These are phyloP conservation scores for Perca fluviatilis DNA, from an alignment of 2,113 vertebrate species.

Conservation along the genomic window DNA sequence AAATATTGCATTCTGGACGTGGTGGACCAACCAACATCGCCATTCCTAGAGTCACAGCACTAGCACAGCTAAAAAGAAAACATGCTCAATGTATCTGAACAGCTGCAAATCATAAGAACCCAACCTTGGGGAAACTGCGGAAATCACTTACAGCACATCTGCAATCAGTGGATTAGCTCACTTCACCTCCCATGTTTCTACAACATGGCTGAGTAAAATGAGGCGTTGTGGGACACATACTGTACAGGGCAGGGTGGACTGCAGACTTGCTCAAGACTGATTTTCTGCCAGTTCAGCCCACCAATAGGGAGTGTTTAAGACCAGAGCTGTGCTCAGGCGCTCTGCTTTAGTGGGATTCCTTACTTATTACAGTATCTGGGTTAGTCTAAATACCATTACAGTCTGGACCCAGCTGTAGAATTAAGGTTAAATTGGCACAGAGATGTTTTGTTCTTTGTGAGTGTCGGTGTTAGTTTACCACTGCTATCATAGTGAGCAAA, in stretches of 20 bases:
- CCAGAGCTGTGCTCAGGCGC: slow-evolving; percentile 16
- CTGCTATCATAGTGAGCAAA: not conserved
- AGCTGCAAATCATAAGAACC: slow-evolving; percentile 45
- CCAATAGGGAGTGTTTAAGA: slow-evolving; percentile 34
- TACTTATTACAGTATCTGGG: slow-evolving; percentile 66
- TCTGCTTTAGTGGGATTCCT: slow-evolving; percentile 59
- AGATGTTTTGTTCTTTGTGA: not conserved
- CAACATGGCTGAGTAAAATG: slow-evolving; percentile 28
- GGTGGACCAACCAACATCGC: not conserved
- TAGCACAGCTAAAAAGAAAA: not conserved
- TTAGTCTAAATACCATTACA: slow-evolving; percentile 41
- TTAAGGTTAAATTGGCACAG: slow-evolving; percentile 22
- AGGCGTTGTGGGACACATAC: slow-evolving; percentile 6
- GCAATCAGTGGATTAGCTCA: slow-evolving; percentile 59
- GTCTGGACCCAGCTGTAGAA: slow-evolving; percentile 30
- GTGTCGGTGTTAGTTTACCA: not conserved
- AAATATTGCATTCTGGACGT: not conserved
- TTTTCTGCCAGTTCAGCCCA: slow-evolving; percentile 55
- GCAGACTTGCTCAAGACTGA: slow-evolving; percentile 23
- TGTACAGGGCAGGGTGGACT: slow-evolving; percentile 43
- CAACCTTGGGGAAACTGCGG: slow-evolving; percentile 23
- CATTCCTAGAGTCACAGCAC: not conserved
- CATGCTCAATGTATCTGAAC: not conserved
- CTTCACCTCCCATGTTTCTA: slow-evolving; percentile 23
- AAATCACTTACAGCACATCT: slow-evolving; percentile 49